Conservation (phyloP, 2,888 invertebrate species). For the Periphyllus acericola region DNA sequence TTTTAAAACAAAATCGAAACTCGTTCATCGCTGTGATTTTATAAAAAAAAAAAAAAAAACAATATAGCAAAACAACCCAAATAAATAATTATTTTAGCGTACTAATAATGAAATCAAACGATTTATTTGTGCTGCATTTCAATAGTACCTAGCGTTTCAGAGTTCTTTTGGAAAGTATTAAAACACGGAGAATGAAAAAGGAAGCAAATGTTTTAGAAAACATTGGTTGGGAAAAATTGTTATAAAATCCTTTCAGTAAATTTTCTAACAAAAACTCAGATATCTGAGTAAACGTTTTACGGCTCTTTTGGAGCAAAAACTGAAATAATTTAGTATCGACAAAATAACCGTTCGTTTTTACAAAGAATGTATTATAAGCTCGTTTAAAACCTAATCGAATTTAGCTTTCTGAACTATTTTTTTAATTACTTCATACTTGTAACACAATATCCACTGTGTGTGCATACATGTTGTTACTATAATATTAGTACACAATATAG, state of each 20-base stretch:
- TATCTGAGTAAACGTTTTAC: not conserved
- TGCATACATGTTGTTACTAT: no score
- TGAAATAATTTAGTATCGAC: not conserved
- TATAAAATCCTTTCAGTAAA: conserved; percentile 14
- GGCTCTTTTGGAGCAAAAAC: not conserved
- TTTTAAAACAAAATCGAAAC: no score
- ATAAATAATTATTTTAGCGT: not conserved
- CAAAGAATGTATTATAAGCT: not conserved
- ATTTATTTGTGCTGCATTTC: conserved; percentile 19
- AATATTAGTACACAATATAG: no score
- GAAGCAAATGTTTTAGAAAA: not conserved
- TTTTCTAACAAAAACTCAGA: not conserved
- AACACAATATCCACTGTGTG: no score
- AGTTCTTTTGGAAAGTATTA: conserved; percentile 29
- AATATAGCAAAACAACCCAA: not conserved
- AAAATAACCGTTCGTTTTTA: not conserved
- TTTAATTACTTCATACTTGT: no score
- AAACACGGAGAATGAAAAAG: conserved; percentile 25
- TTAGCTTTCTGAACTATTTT: no score
- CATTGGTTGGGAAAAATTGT: not conserved
- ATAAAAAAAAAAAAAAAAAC: not conserved
- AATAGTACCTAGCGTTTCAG: not conserved
- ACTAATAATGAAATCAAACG: not conserved
- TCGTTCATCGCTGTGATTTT: no score
- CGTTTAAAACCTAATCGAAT: no score